Base-by-base conservation (phyloP, 2,797 vertebrate genomes). In the Gymnodraco acuticeps region DNA sequence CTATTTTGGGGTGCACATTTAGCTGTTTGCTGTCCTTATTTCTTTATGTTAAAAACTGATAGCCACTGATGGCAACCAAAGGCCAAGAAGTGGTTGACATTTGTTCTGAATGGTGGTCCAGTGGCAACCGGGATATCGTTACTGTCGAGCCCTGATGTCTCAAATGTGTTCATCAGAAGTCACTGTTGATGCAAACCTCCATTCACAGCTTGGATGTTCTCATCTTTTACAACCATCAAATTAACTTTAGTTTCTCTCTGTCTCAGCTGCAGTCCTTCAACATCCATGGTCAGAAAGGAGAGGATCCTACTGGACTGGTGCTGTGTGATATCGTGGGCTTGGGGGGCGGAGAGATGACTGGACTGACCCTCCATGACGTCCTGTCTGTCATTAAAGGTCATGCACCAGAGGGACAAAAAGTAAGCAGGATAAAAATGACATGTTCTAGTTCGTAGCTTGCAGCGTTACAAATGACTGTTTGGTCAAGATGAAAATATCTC, bases 291-390 rank as follows among this genome's bases (percentile, higher is more conserved):
- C 64, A 76, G 70, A 75, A 53, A 3, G 71, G 45, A 16, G 52
- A 82, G 7, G 61, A 68, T 17, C 31, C 75, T 10, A 86, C 67
- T 0, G 52, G 81, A 9, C 80, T 95, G 77, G 70, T 84, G 20
- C 70, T 95, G 82, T 94, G 90, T 84, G 94, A 95, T 17, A 20
- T 82, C 0, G 89, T 89, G 90, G 94, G 93, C 11, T 56, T 95
- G 12, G 88, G 90, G 3, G 86, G 88, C 0, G 89, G 76, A 48
- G 89, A 86, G 13, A 74, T 68, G 43, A 84, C 64, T 0, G 91
- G 94, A 55, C 80, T 88, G 54, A 92, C 81, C 14, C 85, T 95
- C 17, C 85, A 92, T 46, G 93, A 95, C 72, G 73, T 87, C 23
- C 84, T 94, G 75, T 81, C 90, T 0, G 69, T 93, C 59, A 70